phyloP scores from a whole-genome alignment of 2,888 invertebrate species.

The Macrophya annulata region DNA sequence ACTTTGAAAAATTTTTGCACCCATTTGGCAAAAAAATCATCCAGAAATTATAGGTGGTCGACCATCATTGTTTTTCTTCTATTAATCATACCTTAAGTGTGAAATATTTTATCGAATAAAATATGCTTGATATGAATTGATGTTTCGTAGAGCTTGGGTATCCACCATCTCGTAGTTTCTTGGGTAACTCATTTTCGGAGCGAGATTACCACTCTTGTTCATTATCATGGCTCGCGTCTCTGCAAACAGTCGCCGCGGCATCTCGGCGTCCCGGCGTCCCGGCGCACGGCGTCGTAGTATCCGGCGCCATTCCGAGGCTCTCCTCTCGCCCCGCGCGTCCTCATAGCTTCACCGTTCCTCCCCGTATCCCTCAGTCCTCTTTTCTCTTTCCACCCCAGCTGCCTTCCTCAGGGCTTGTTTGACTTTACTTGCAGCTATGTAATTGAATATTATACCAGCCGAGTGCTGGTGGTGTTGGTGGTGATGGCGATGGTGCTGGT shows the following conservation, averaged over 20 bases:
- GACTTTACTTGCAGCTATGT: conserved; percentile 78
- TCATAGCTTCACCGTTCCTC: conserved; percentile 7
- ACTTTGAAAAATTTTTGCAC: too few relatives aligned
- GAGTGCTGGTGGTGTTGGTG: conserved; percentile 59
- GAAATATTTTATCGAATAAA: not conserved
- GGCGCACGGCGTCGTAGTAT: conserved; percentile 29
- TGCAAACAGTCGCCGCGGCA: conserved; percentile 63
- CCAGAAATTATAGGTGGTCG: too few relatives aligned
- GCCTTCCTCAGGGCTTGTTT: conserved; percentile 74
- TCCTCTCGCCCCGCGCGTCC: not conserved
- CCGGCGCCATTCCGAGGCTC: conserved; percentile 33
- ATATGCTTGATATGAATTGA: not conserved
- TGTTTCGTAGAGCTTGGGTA: not conserved
- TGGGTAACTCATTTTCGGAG: conserved; percentile 40
- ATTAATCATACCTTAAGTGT: not conserved
- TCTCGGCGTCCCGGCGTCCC: conserved; percentile 47
- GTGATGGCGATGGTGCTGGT: not conserved
- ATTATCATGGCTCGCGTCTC: conserved; percentile 66
- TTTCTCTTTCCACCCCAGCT: conserved; percentile 35
- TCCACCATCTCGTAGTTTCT: not conserved
- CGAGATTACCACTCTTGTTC: conserved; percentile 66
- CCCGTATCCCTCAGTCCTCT: conserved; percentile 2
- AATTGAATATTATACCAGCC: conserved; percentile 78
- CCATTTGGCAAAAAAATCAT: too few relatives aligned
- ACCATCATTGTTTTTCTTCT: not conserved